A percentile compares a stretch with the other conserved stretches of the same genome.
Evolutionary conservation across 2,113 vertebrate genomes (phyloP).

Genomic region (Anser cygnoides): DNA sequence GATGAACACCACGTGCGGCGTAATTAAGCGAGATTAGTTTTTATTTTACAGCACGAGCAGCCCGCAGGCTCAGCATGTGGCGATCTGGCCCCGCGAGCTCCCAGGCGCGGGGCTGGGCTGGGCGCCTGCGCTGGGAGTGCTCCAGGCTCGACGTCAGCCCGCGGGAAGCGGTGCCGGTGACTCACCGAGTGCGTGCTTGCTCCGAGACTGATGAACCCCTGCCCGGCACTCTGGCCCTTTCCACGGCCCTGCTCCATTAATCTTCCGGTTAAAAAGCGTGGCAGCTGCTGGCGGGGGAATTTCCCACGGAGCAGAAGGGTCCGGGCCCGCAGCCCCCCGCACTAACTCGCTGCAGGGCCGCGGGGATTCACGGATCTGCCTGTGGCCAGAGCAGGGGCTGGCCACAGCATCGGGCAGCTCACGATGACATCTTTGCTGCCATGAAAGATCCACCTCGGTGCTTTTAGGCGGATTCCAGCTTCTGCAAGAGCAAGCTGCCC

Average conservation of each 20-base stretch:
- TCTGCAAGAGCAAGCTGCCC: neutral
- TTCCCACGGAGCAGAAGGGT: constrained; percentile 41
- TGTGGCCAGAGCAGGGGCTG: neutral
- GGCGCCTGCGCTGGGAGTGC: neutral
- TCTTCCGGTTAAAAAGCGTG: neutral
- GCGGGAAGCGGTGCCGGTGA: constrained; percentile 48
- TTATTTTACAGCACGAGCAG: constrained; percentile 28
- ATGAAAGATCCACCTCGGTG: neutral
- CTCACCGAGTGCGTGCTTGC: constrained; percentile 22
- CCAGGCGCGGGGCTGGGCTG: neutral
- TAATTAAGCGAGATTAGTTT: constrained; percentile 53
- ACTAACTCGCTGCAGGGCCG: neutral
- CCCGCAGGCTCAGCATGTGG: neutral
- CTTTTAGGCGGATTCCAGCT: neutral
- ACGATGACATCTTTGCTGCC: neutral
- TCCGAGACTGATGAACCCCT: constrained; percentile 6
- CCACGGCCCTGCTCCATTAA: constrained; percentile 38
- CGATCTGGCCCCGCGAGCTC: neutral
- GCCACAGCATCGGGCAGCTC: neutral
- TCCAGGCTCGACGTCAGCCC: neutral
- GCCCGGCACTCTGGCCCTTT: neutral
- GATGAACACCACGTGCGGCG: neutral
- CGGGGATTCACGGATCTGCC: neutral
- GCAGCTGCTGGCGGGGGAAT: neutral
- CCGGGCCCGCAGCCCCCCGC: neutral